Conservation (phyloP, 2,888 invertebrate species). For the Seira musarum region DNA sequence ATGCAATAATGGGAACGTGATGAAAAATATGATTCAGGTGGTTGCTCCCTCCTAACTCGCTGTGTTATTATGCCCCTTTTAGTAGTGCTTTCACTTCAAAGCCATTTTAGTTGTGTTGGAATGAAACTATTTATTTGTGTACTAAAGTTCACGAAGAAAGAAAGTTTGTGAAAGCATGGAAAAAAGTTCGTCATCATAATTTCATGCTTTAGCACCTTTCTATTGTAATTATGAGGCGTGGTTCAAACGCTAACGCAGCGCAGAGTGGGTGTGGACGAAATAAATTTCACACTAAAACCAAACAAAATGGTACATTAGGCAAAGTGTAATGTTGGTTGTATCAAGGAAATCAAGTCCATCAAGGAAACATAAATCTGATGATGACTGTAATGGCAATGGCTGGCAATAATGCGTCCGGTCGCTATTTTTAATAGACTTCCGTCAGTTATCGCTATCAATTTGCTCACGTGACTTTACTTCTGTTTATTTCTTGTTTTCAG, state of each 20-base stretch:
- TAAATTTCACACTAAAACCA: too few species aligned
- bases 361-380: background rate
- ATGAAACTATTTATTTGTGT: background rate
- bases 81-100: constrained; percentile 13
- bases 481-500: too few species aligned
- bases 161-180: background rate
- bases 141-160: constrained; percentile 13
- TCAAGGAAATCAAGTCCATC: background rate
- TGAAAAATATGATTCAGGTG: constrained; percentile 42
- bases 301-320: background rate
- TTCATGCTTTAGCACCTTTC: too few species aligned
- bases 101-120: constrained; percentile 13
- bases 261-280: too few species aligned
- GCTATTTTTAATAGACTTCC: constrained; percentile 60
- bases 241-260: too few species aligned
- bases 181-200: too few species aligned
- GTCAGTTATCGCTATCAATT: too few species aligned
- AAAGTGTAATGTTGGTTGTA: background rate
- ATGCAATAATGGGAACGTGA: constrained; percentile 12
- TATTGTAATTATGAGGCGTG: too few species aligned
- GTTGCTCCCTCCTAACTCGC: constrained; percentile 29
- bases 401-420: background rate
- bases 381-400: background rate
- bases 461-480: too few species aligned
- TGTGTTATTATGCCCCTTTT: too few species aligned